These are phyloP conservation scores for Platysteira castanea DNA, from an alignment of 2,113 vertebrate species.

Conservation along the genomic window DNA sequence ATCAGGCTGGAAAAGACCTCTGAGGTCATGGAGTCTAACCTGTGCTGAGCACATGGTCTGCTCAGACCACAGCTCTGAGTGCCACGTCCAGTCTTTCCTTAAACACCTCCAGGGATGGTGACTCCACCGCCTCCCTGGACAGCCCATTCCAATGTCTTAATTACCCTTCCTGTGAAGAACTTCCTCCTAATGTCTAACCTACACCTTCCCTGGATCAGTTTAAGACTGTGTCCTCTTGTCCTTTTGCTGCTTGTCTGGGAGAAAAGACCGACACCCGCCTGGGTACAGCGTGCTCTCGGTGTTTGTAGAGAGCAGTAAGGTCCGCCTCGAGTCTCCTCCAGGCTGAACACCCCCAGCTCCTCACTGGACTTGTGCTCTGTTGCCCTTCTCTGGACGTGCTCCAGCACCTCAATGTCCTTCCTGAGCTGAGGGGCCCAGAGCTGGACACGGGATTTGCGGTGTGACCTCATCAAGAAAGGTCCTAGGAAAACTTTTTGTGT, in stretches of 20 bases:
- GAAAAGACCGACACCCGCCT: accelerated
- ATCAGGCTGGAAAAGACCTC: background rate
- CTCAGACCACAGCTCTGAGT: accelerated
- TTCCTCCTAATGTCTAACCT: no score
- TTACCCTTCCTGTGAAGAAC: background rate
- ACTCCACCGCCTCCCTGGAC: background rate
- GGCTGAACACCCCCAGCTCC: background rate
- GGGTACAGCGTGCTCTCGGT: background rate
- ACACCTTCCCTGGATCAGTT: background rate
- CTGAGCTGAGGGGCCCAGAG: background rate
- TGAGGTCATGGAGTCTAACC: background rate
- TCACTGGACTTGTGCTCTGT: background rate
- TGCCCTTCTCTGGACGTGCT: background rate
- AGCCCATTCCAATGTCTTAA: background rate
- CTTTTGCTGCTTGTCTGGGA: background rate
- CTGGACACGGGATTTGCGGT: no score
- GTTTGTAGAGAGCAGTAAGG: no score
- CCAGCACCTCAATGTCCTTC: background rate
- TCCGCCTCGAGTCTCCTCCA: background rate
- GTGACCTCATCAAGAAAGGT: background rate
- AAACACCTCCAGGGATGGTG: background rate
- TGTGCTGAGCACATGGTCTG: accelerated
- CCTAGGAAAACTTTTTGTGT: background rate
- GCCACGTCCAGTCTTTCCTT: no score
- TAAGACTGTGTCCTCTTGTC: no score